phyloP scores from a whole-genome alignment of 2,888 invertebrate genomes.

The Chrysomela aeneicollis region DNA sequence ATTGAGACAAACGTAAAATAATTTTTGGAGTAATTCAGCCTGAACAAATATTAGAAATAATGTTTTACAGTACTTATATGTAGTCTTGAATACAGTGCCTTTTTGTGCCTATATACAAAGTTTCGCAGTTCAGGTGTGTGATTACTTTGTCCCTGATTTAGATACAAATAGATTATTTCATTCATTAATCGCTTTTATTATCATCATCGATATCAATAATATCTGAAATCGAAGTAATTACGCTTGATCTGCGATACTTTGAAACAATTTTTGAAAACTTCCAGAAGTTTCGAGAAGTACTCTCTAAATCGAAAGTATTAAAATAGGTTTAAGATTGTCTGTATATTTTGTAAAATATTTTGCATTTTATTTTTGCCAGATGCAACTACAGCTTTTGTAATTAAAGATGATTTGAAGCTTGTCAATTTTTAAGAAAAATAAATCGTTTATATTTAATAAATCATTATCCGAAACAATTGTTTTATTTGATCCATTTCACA shows the following conservation, averaged over 20 bases:
- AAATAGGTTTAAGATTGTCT: constrained; percentile 42
- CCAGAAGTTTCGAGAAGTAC: constrained; percentile 24
- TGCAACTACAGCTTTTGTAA: constrained; percentile 56
- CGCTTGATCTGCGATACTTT: constrained; percentile 12
- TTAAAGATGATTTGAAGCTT: constrained; percentile 58
- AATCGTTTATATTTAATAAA: constrained; percentile 35
- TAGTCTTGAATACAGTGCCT: constrained; percentile 54
- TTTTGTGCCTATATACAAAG: constrained; percentile 50
- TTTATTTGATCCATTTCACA: neutral
- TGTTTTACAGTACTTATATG: constrained; percentile 53
- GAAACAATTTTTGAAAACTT: constrained; percentile 22
- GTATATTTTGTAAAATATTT: constrained; percentile 59
- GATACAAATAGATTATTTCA: too few relatives aligned
- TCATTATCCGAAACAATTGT: constrained; percentile 11
- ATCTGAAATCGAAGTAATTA: too few relatives aligned
- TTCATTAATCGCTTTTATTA: too few relatives aligned
- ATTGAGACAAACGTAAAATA: neutral
- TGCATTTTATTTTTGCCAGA: constrained; percentile 47
- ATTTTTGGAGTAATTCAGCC: neutral
- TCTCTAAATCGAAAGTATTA: constrained; percentile 39
- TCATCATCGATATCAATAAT: too few relatives aligned
- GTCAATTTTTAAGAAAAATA: constrained; percentile 56
- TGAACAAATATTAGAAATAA: constrained; percentile 31
- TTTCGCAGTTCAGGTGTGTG: constrained; percentile 16
- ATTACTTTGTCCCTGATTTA: too few relatives aligned